A percentile compares a stretch with the other conserved stretches of the same genome.
These are phyloP conservation scores for Uria aalge DNA, from an alignment of 2,113 vertebrate species.

Conservation along the genomic window DNA sequence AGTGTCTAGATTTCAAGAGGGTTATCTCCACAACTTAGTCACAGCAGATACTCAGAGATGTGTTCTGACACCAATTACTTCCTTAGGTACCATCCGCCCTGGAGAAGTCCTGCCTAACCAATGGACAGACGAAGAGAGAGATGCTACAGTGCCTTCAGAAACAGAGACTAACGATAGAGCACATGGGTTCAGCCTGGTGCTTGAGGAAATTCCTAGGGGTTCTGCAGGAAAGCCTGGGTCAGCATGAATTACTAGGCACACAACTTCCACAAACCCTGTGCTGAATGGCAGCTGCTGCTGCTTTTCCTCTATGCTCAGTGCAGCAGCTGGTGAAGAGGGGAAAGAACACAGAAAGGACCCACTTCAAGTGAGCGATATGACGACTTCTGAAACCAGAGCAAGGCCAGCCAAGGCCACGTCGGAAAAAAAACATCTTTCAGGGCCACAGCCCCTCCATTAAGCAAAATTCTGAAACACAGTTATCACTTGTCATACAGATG, in stretches of 20 bases:
- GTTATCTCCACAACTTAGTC: neutral
- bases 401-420: neutral
- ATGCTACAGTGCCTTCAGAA: neutral
- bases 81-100: neutral
- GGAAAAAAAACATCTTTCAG: neutral
- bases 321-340: neutral
- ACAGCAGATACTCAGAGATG: neutral
- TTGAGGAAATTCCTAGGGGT: neutral
- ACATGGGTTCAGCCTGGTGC: neutral
- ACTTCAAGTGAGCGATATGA: neutral
- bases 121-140: neutral
- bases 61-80: neutral
- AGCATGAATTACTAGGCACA: neutral
- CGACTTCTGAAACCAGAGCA: neutral
- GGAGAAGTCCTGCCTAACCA: neutral
- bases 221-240: neutral
- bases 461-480: neutral
- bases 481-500: neutral
- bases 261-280: neutral
- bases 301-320: neutral
- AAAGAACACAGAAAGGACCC: neutral
- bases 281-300: neutral
- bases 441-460: neutral
- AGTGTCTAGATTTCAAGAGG: neutral
- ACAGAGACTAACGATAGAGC: neutral